Conservation (phyloP, 2,888 invertebrate genomes). For the Anthrax anthrax region DNA sequence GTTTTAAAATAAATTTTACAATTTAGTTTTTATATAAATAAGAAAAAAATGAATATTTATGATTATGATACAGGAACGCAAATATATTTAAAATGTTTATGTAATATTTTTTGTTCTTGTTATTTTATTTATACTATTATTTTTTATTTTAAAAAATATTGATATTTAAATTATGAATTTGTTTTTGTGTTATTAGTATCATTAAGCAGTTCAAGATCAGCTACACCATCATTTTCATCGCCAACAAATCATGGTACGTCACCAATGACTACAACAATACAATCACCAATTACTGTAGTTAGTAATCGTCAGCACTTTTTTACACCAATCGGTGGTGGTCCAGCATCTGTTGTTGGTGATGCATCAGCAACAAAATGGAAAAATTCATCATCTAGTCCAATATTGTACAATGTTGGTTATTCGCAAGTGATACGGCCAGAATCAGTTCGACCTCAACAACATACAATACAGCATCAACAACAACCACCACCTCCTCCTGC, state of each 20-base stretch:
- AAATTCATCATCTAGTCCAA: constrained; percentile 30
- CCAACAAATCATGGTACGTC: constrained; percentile 55
- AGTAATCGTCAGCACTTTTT: constrained; percentile 76
- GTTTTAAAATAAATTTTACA: background rate
- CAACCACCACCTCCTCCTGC: constrained; percentile 24
- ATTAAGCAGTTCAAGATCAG: constrained; percentile 82
- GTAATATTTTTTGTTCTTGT: constrained; percentile 17
- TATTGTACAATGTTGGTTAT: constrained; percentile 27
- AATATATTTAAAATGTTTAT: constrained; percentile 32
- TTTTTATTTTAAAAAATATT: background rate
- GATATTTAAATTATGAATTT: constrained; percentile 1
- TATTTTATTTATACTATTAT: too few relatives aligned
- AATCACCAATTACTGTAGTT: constrained; percentile 52
- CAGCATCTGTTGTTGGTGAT: constrained; percentile 31
- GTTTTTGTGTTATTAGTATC: constrained; percentile 48
- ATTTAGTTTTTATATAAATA: background rate
- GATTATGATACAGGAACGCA: constrained; percentile 29
- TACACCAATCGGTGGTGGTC: constrained; percentile 72
- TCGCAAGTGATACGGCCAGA: constrained; percentile 27
- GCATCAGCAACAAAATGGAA: constrained; percentile 28
- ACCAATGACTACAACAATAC: constrained; percentile 45
- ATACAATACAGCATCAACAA: constrained; percentile 18
- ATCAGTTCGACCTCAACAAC: constrained; percentile 24
- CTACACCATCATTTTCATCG: constrained; percentile 78
- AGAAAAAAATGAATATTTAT: constrained; percentile 14